Base-by-base conservation (phyloP, 2,797 vertebrate species). In the Thaleichthys pacificus region DNA sequence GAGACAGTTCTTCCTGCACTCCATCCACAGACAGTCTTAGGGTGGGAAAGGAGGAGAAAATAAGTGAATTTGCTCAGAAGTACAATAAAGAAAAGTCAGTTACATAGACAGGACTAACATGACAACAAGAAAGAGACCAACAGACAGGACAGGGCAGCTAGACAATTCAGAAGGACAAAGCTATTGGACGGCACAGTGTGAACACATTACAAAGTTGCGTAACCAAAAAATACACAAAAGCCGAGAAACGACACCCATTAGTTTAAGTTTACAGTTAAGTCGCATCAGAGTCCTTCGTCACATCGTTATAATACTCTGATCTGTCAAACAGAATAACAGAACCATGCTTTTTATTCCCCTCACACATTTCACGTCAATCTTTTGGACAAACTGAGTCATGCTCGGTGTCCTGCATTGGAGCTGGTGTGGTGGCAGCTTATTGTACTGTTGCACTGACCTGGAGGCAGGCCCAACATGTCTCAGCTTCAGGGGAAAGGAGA, bases 11-110 rank as follows among this genome's bases (percentile, higher is more conserved):
- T 58, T 84, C 81, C 51, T 70, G 30, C 15, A 87, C 60, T 3
- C 65, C 71, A 49, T 85, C 87, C 71, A 84, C 85, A 61, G 81
- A 86, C 66, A 86, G 69, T 51, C 87, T 88, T 56, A 66, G 62
- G 32, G 47, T 19, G 56, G 38, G 14, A 65, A 12, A 72, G 19
- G 65, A 7, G 57, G 30, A 71, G 30, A 7, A 72, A 26, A 35
- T 19, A 2, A 24, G 70, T 22, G 5, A 26, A 3, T 26, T 66
- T 26, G 21, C 21, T 49, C 65, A 14, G 22, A 26, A 6, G 11
- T 26, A 47, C 9, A 47, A 47, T 47, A 38, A 64, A 64, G n/a
- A 38, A 21, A 64, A 3, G 30, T 35, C 61, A 26, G 21, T 26
- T 21, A 64, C 19, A 64, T 11, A 57, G 56, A 19, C 14, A 21